phyloP scores from a whole-genome alignment of 2,113 vertebrate species.

The Nipponia nippon region DNA sequence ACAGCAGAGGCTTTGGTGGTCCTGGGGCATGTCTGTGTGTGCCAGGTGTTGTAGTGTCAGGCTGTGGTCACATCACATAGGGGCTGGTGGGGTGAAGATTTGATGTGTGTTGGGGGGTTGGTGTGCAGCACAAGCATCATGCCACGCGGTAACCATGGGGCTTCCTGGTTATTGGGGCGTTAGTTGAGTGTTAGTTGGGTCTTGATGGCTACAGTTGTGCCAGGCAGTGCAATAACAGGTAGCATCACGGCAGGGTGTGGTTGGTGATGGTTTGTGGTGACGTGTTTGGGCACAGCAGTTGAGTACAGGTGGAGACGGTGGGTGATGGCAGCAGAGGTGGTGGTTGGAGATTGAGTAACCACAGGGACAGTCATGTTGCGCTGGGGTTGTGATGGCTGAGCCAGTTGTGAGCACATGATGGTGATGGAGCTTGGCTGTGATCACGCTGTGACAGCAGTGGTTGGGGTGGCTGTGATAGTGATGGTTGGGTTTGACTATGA shows the following conservation, averaged over 20 bases:
- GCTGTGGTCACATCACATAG: rapidly evolving
- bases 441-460: background rate
- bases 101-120: background rate
- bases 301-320: background rate
- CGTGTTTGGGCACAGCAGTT: rapidly evolving
- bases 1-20: background rate
- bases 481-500: background rate
- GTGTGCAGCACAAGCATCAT: rapidly evolving
- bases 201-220: background rate
- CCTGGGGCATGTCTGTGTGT: rapidly evolving
- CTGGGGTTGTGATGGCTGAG: background rate
- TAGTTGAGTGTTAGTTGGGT: background rate
- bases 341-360: background rate
- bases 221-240: rapidly evolving
- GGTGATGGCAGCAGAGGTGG: background rate
- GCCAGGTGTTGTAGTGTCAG: rapidly evolving
- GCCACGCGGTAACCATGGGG: rapidly evolving
- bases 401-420: rapidly evolving
- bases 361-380: rapidly evolving
- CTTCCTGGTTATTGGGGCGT: background rate
- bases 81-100: background rate
- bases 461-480: background rate
- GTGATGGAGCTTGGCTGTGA: background rate
- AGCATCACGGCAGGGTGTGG: rapidly evolving
- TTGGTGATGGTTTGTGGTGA: background rate